phyloP scores from a whole-genome alignment of 2,113 vertebrate species.

The Nannospalax galili region DNA sequence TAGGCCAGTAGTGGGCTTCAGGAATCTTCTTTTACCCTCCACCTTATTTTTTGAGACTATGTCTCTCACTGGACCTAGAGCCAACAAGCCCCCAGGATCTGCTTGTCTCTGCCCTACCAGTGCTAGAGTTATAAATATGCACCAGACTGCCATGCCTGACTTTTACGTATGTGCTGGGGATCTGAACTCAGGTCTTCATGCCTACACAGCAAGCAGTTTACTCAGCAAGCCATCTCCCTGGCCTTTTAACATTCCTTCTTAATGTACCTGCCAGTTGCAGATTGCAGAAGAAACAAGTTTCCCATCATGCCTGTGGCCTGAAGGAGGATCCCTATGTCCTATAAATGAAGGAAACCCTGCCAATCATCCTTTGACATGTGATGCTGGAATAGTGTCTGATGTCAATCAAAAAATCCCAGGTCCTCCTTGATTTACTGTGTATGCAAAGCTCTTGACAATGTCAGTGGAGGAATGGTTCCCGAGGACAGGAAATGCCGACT shows the following conservation, averaged over 20 bases:
- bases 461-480: not conserved
- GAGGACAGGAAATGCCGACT: not conserved
- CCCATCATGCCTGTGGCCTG: not conserved
- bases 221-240: not conserved
- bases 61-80: not conserved
- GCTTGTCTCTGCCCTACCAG: not conserved
- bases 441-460: not conserved
- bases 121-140: not conserved
- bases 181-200: not conserved
- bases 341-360: not conserved
- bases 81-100: not conserved
- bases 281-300: not conserved
- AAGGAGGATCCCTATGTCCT: conserved; percentile 25
- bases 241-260: not conserved
- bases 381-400: not conserved
- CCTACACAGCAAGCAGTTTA: not conserved
- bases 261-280: not conserved
- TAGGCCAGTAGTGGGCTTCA: not conserved
- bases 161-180: not conserved
- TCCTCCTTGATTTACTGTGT: conserved; percentile 4
- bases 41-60: no score
- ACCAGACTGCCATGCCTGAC: no score
- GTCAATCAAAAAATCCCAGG: conserved; percentile 31
- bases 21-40: not conserved
- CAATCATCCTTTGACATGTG: not conserved